phyloP scores from a whole-genome alignment of 2,797 vertebrate species.

The Fundulus diaphanus region DNA sequence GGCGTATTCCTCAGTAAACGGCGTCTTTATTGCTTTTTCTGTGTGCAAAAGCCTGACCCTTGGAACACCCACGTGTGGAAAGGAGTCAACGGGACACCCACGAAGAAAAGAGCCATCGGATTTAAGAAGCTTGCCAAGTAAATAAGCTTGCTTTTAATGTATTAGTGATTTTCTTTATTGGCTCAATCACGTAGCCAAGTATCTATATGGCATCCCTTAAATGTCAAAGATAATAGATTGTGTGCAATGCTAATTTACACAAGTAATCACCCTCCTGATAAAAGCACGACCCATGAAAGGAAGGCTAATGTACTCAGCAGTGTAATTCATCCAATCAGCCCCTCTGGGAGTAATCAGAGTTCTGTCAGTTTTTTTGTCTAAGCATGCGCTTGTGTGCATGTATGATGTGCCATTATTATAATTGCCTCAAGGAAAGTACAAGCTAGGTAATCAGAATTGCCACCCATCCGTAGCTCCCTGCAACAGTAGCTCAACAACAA shows the following conservation, averaged over 20 bases:
- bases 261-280: slow-evolving; percentile 43
- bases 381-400: slow-evolving; percentile 20
- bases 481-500: slow-evolving; percentile 31
- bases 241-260: slow-evolving; percentile 27
- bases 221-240: slow-evolving; percentile 34
- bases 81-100: slow-evolving; percentile 95
- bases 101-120: slow-evolving; percentile 95
- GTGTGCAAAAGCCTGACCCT: slow-evolving; percentile 85
- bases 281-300: slow-evolving; percentile 44
- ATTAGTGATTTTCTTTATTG: neutral
- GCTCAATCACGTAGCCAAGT: slow-evolving; percentile 7
- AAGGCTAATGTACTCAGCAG: slow-evolving; percentile 45
- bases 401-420: slow-evolving; percentile 70
- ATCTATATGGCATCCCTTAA: neutral
- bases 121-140: slow-evolving; percentile 99
- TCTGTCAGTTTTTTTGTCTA: slow-evolving; percentile 44
- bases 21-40: slow-evolving; percentile 1
- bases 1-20: slow-evolving; percentile 1
- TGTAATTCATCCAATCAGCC: slow-evolving; percentile 75
- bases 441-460: slow-evolving; percentile 72
- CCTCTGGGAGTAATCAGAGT: slow-evolving; percentile 74
- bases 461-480: slow-evolving; percentile 41
- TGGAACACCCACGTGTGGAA: slow-evolving; percentile 97
- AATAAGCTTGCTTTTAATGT: slow-evolving; percentile 63
- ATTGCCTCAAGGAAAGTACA: slow-evolving; percentile 73